Evolutionary conservation across 2,888 invertebrate species (phyloP), one percentile per base, ranked within the genome.

Genomic region (Tetramorium bicarinatum): DNA sequence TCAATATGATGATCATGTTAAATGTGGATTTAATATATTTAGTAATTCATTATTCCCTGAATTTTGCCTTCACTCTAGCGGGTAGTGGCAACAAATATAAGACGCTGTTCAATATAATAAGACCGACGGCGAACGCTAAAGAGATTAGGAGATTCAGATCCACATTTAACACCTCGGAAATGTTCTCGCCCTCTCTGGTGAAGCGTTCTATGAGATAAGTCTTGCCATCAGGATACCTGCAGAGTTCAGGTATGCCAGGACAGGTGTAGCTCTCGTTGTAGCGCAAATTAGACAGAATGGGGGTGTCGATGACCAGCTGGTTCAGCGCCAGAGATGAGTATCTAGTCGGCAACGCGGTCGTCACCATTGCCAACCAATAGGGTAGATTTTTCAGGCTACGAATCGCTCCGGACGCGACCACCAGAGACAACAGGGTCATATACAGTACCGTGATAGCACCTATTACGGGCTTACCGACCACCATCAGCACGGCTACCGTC

Each of bases 1-100:
- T 64, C 18, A 64, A 56, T 6, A 6, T 49, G 15, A 67, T 7
- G 44, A 47, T 67, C 25, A 34, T 34, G 34, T 59, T 49, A 21
- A 67, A 29, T 69, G 47, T 18, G 15, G 44, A 34, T 49, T 29
- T 29, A 61, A 25, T 8, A 21, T 9, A 38, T 34, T 61, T 15
- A 29, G 18, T n/a, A 21, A 44, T 74, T 2, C 41, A 41, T 95
- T 94, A 97, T 93, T 98, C 97, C 93, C 98, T 96, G 95, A 98
- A 99, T 95, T 99, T 99, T 86, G 97, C 97, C 92, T 98, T 97
- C 18, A 98, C 96, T 93, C 97, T 98, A 49, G 97, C 96, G 0
- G 98, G 98, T 90, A 98, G 95, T 0, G 98, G 98, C 90, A 98
- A 96, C 64, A 98, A 95, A 95, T 98, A 99, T 76, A 98, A 95